Conservation (phyloP, 2,797 vertebrate genomes). For the Ibycter americanus region DNA sequence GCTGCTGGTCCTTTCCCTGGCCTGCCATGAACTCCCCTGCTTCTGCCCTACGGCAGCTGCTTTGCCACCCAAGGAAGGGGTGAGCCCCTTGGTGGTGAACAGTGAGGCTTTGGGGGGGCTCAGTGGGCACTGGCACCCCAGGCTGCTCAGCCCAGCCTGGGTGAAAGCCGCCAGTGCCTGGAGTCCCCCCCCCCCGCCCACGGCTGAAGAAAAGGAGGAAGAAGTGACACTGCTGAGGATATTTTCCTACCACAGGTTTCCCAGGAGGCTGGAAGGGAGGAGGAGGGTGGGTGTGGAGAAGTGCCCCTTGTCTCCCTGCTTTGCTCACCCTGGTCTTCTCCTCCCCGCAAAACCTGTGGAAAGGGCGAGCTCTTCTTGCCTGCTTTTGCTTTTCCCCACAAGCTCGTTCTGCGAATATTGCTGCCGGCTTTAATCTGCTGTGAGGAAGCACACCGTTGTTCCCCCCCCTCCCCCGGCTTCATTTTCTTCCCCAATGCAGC, state of each 20-base stretch:
- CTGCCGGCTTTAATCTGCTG: not conserved
- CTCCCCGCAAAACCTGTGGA: not conserved
- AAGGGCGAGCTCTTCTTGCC: not conserved
- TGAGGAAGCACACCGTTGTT: not conserved
- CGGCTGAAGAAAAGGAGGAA: not conserved
- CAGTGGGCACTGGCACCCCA: not conserved
- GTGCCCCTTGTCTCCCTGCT: not conserved
- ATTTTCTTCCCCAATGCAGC: not conserved
- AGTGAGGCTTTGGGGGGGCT: not conserved
- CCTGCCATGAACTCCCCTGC: rapidly evolving
- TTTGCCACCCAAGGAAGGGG: not conserved
- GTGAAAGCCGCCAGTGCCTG: not conserved
- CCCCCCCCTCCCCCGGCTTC: not conserved
- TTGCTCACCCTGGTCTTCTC: not conserved
- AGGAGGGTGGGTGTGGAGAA: not conserved
- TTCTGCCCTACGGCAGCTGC: not conserved
- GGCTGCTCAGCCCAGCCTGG: not conserved
- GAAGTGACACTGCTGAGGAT: not conserved
- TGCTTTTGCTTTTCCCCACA: not conserved
- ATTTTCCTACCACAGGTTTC: not conserved
- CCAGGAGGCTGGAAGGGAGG: not conserved
- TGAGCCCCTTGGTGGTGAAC: rapidly evolving
- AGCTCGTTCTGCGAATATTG: not conserved
- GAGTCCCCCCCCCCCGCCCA: not conserved
- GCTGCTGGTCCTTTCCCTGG: rapidly evolving